These are phyloP conservation scores for Pelagia noctiluca DNA, from an alignment of 30 jellyfish, hydroid and myxozoan genomes.

Conservation along the genomic window DNA sequence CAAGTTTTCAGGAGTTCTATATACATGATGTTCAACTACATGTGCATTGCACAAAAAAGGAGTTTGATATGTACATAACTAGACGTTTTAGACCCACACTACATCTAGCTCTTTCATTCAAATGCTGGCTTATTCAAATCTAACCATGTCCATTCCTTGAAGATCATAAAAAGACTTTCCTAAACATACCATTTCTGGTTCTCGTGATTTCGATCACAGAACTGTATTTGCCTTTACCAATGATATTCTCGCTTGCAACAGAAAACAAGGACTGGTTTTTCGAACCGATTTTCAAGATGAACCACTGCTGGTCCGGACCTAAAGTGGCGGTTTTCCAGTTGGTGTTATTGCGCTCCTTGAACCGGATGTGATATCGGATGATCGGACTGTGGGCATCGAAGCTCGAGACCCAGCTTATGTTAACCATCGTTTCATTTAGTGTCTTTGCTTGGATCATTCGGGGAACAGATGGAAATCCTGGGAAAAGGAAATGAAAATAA, in stretches of 20 bases:
- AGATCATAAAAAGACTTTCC: neutral
- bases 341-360: constrained; percentile 38
- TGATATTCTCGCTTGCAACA: constrained; percentile 83
- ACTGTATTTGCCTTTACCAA: constrained; percentile 79
- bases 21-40: too few species aligned
- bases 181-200: constrained; percentile 65
- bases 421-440: constrained; percentile 47
- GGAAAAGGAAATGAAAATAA: neutral
- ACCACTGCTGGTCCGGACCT: constrained; percentile 44
- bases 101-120: too few species aligned
- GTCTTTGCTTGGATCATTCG: constrained; percentile 24
- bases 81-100: too few species aligned
- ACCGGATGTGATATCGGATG: constrained; percentile 52
- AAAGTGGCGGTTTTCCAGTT: constrained; percentile 22
- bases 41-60: too few species aligned
- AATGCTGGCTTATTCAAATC: too few species aligned
- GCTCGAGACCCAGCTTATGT: constrained; percentile 84
- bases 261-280: constrained; percentile 40
- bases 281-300: constrained; percentile 35
- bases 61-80: too few species aligned
- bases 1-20: too few species aligned
- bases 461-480: constrained; percentile 89
- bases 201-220: constrained; percentile 53
- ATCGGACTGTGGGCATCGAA: constrained; percentile 74
- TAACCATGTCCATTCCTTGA: neutral